These are phyloP conservation scores for Solen grandis DNA, from an alignment of 1,140 invertebrate species.

Conservation along the genomic window DNA sequence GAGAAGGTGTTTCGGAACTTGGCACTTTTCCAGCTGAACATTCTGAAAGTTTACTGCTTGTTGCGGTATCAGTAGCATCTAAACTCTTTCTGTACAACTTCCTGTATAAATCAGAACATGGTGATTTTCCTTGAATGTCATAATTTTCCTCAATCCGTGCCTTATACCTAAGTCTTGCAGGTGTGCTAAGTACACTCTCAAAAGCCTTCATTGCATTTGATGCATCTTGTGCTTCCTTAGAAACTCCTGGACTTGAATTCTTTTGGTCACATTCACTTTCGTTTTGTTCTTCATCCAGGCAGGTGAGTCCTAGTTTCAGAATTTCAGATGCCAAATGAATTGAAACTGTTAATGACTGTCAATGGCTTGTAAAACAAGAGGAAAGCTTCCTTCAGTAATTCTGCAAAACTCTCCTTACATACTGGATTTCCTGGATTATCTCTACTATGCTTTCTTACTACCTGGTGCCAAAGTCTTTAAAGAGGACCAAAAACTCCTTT, in stretches of 20 bases:
- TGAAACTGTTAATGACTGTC: conserved; percentile 46
- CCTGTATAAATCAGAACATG: conserved; percentile 53
- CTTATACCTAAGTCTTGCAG: conserved; percentile 6
- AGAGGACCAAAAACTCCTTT: conserved; percentile 32
- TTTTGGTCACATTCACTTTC: not conserved
- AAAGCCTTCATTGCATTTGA: conserved; percentile 37
- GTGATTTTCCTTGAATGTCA: conserved; percentile 28
- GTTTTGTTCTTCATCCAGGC: not conserved
- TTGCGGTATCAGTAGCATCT: not conserved
- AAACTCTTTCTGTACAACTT: not conserved
- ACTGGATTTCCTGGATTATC: conserved; percentile 34
- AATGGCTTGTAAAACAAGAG: conserved; percentile 50
- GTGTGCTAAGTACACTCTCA: conserved; percentile 5
- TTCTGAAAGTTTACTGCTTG: not conserved
- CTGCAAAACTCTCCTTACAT: conserved; percentile 48
- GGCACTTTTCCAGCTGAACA: too few relatives aligned
- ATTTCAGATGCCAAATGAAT: too few relatives aligned
- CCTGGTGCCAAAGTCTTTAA: conserved; percentile 42
- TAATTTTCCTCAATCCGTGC: not conserved
- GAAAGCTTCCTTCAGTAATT: conserved; percentile 56
- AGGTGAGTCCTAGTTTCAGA: not conserved
- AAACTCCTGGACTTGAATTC: not conserved
- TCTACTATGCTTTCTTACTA: conserved; percentile 20
- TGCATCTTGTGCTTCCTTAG: not conserved
- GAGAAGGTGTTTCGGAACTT: too few relatives aligned